Evolutionary conservation across 2,797 vertebrate genomes (phyloP).

Genomic region (Mus spretus): DNA sequence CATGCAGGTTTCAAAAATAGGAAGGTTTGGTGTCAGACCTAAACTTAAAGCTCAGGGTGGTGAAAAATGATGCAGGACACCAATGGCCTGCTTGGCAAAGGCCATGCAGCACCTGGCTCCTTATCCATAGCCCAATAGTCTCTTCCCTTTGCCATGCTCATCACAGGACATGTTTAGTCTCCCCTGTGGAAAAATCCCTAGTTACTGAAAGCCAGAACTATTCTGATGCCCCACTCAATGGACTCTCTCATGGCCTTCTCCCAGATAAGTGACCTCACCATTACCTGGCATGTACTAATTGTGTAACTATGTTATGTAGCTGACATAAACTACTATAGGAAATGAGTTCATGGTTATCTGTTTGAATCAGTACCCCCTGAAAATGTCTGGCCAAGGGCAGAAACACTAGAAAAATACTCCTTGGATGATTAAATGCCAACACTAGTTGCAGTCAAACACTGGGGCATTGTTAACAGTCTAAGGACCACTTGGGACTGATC

Average conservation of each 20-base stretch:
- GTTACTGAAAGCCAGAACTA: background rate
- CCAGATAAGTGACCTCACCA: background rate
- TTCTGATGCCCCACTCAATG: background rate
- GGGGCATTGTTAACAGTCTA: background rate
- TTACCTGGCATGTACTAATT: too few species aligned
- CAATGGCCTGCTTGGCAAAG: background rate
- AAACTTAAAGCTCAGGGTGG: background rate
- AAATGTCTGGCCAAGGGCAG: background rate
- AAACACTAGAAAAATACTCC: background rate
- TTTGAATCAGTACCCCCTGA: background rate
- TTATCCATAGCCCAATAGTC: too few species aligned
- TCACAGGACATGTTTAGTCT: background rate
- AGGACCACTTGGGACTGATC: background rate
- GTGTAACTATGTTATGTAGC: background rate
- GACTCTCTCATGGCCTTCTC: background rate
- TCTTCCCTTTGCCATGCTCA: background rate
- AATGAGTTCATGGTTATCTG: background rate
- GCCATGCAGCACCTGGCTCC: background rate
- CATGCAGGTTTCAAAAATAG: background rate
- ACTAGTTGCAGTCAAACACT: background rate
- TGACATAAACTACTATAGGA: too few species aligned
- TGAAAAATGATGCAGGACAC: background rate
- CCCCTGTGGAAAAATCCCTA: background rate
- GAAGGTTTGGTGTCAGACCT: background rate
- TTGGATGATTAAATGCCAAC: background rate